Evolutionary conservation across 2,113 vertebrate species (phyloP).

Genomic region (Ictalurus punctatus): DNA sequence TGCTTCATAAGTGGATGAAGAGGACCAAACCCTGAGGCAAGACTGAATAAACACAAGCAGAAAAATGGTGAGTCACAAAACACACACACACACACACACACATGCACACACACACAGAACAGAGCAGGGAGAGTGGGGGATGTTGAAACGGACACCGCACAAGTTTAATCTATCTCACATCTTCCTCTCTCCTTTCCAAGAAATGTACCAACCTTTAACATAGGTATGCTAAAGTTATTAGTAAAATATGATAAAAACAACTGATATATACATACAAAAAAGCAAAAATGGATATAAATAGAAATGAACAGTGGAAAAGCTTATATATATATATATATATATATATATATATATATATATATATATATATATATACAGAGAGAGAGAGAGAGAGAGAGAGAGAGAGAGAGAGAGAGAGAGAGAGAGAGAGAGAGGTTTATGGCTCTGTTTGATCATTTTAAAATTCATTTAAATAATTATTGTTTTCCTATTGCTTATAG

Average conservation of each 20-base stretch:
- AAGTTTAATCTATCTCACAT: background rate
- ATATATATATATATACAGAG: too few species aligned
- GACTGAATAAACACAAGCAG: slow-evolving; percentile 6
- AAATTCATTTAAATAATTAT: background rate
- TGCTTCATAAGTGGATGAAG: background rate
- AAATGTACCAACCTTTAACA: background rate
- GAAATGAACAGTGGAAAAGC: background rate
- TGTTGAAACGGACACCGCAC: slow-evolving; percentile 2
- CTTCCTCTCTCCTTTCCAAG: background rate
- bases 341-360: too few species aligned
- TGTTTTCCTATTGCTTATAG: background rate
- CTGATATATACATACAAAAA: background rate
- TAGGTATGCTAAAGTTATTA: background rate
- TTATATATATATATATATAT: too few species aligned
- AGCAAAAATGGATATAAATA: background rate
- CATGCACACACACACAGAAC: background rate
- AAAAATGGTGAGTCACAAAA: slow-evolving; percentile 17
- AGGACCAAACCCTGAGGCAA: background rate
- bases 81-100: background rate
- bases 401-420: too few species aligned
- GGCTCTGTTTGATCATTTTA: background rate
- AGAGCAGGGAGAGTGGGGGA: background rate
- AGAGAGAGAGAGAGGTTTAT: too few species aligned
- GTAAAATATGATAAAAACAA: background rate
- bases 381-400: too few species aligned